These are phyloP conservation scores for Ceriagrion tenellum DNA, from an alignment of 2,888 invertebrate species.

Conservation along the genomic window DNA sequence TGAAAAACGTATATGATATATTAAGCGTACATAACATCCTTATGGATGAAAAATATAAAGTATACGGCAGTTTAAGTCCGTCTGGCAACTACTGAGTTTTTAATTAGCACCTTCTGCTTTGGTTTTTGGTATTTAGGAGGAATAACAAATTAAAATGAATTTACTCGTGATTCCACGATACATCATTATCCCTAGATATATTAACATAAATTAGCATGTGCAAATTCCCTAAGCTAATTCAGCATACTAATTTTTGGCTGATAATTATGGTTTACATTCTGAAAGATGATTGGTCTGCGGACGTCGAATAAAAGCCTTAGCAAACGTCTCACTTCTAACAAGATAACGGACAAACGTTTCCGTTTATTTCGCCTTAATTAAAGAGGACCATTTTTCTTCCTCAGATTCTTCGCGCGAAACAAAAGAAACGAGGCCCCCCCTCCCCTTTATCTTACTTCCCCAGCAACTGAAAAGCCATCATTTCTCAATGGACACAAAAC, in stretches of 20 bases:
- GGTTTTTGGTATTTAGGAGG: no score
- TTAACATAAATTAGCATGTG: no score
- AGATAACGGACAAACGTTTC: slow-evolving; percentile 15
- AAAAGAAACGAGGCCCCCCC: neutral
- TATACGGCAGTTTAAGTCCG: no score
- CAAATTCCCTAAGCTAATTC: neutral
- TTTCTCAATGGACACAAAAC: slow-evolving; percentile 49
- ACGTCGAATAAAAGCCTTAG: neutral
- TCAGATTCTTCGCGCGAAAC: neutral
- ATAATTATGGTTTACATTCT: neutral
- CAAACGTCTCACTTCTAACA: slow-evolving; percentile 9
- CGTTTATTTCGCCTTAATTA: slow-evolving; percentile 24
- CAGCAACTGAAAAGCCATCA: slow-evolving; percentile 34
- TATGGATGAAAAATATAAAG: no score
- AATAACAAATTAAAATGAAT: no score
- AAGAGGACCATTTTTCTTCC: slow-evolving; percentile 2
- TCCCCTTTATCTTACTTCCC: neutral
- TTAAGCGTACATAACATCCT: no score
- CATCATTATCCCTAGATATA: no score
- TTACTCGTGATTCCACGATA: no score
- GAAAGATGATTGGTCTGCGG: neutral
- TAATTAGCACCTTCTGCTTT: no score
- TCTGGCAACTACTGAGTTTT: no score
- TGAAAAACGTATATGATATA: no score
- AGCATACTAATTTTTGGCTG: neutral